These are phyloP conservation scores for Meloidogyne exigua DNA, from an alignment of 1,140 invertebrate species.

Conservation along the genomic window DNA sequence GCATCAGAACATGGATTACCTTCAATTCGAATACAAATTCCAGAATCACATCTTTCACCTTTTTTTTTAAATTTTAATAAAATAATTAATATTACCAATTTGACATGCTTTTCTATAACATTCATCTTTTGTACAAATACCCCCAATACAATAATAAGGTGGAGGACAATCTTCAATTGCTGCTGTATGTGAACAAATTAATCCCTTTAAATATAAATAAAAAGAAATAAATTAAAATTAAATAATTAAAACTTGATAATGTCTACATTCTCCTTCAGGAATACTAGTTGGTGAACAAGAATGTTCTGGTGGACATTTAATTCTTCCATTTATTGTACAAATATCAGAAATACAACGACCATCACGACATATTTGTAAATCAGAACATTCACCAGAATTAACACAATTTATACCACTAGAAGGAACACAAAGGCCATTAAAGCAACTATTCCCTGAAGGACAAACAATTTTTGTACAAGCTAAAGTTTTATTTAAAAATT, in stretches of 20 bases:
- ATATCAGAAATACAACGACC: conserved; percentile 37
- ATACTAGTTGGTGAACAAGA: conserved; percentile 35
- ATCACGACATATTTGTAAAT: conserved; percentile 33
- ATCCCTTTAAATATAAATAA: too few relatives aligned
- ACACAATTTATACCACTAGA: conserved; percentile 22
- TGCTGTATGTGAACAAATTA: conserved; percentile 23
- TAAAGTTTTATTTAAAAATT: conserved; percentile 26
- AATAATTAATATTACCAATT: conserved; percentile 33
- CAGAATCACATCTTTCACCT: conserved; percentile 56
- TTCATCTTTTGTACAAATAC: conserved; percentile 53
- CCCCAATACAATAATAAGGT: conserved; percentile 53
- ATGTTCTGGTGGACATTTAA: conserved; percentile 46
- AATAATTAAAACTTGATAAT: conserved; percentile 35
- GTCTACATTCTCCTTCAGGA: conserved; percentile 53
- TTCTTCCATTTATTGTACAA: conserved; percentile 26
- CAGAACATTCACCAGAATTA: conserved; percentile 31
- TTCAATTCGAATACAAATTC: conserved; percentile 56
- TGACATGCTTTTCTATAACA: conserved; percentile 59
- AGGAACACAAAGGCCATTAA: conserved; percentile 53
- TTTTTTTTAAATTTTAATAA: neutral
- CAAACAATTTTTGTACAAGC: conserved; percentile 55
- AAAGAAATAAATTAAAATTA: conserved; percentile 23
- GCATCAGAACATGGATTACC: conserved; percentile 49
- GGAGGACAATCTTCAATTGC: conserved; percentile 40
- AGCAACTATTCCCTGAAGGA: conserved; percentile 44